Evolutionary conservation across 2,888 invertebrate species (phyloP).

Genomic region (Volucella inanis): DNA sequence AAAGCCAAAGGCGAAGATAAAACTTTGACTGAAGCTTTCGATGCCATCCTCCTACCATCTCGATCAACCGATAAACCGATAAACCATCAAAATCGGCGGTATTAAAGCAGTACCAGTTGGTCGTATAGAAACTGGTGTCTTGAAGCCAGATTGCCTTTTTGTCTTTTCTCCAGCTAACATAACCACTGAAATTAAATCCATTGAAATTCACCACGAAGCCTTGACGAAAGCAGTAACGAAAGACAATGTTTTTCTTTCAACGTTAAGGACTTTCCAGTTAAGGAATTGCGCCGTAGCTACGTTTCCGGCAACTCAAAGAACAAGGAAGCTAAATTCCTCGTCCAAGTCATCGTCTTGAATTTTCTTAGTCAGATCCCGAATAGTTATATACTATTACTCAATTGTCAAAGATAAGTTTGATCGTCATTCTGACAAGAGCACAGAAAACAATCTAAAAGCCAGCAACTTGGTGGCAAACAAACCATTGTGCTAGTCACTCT

Average conservation of each 20-base stretch:
- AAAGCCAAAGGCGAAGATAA: constrained; percentile 97
- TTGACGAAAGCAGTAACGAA: constrained; percentile 97
- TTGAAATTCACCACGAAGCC: constrained; percentile 99
- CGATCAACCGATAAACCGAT: constrained; percentile 98
- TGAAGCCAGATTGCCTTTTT: constrained; percentile 98
- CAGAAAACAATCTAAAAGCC: constrained; percentile 95
- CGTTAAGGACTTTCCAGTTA: constrained; percentile 99
- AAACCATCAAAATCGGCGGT: constrained; percentile 99
- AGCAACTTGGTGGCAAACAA: constrained; percentile 97
- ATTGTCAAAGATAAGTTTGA: constrained; percentile 99
- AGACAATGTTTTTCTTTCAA: constrained; percentile 99
- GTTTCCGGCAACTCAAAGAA: constrained; percentile 99
- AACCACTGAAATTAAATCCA: constrained; percentile 99
- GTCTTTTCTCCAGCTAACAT: constrained; percentile 98
- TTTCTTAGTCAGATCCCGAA: constrained; percentile 99
- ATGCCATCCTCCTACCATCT: constrained; percentile 96
- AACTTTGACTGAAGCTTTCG: constrained; percentile 98
- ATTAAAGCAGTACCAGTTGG: constrained; percentile 99
- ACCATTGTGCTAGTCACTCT: constrained; percentile 99
- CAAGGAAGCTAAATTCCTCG: constrained; percentile 96
- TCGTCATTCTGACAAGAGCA: constrained; percentile 98
- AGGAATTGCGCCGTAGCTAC: constrained; percentile 99
- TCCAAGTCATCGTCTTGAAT: constrained; percentile 99
- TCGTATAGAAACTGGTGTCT: constrained; percentile 98
- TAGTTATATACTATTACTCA: constrained; percentile 99